These are phyloP conservation scores for Mesocricetus auratus DNA, from an alignment of 2,113 vertebrate genomes.

Conservation along the genomic window DNA sequence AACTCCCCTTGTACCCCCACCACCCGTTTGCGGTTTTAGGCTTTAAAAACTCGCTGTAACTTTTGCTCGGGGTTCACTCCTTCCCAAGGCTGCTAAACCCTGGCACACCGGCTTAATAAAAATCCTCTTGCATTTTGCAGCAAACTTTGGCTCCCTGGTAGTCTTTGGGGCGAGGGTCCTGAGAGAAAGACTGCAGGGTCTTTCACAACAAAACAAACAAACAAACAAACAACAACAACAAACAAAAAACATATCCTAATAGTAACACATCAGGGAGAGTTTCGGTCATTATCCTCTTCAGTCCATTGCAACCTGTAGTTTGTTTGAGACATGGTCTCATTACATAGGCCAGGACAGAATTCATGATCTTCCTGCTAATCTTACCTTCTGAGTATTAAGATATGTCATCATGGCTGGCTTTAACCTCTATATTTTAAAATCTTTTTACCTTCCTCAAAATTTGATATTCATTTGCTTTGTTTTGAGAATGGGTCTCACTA, in stretches of 20 bases:
- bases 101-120: too few relatives aligned
- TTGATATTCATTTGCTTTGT: neutral
- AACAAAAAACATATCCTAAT: neutral
- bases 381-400: neutral
- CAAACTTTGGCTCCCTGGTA: too few relatives aligned
- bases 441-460: neutral
- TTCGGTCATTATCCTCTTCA: neutral
- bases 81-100: too few relatives aligned
- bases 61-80: too few relatives aligned
- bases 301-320: neutral
- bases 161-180: too few relatives aligned
- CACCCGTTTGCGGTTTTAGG: too few relatives aligned
- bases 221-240: neutral
- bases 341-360: neutral
- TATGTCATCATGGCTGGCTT: neutral
- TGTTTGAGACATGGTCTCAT: neutral
- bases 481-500: neutral
- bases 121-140: too few relatives aligned
- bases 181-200: too few relatives aligned
- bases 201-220: too few relatives aligned
- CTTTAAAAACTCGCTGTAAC: too few relatives aligned
- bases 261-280: neutral
- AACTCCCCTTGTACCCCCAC: too few relatives aligned
- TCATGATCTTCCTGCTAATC: neutral
- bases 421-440: constrained; percentile 20